phyloP scores from a whole-genome alignment of 2,113 vertebrate genomes.

The Channa maculata region DNA sequence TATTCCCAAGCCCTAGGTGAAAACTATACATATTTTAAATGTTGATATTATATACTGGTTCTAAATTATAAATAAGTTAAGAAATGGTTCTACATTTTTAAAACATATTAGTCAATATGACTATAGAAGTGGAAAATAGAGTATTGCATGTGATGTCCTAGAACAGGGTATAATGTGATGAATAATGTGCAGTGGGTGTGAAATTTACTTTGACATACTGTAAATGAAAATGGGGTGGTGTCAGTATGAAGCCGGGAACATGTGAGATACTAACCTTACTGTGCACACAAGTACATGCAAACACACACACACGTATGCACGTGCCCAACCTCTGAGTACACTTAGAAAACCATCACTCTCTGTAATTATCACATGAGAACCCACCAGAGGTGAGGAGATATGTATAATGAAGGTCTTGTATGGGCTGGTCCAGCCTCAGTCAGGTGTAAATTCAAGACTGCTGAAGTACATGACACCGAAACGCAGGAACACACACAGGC shows the following conservation, averaged over 20 bases:
- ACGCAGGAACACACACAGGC: conserved; percentile 3
- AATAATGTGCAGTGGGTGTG: background rate
- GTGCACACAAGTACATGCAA: background rate
- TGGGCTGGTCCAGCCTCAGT: conserved; percentile 41
- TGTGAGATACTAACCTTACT: background rate
- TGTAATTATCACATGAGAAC: conserved; percentile 65
- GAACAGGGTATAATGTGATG: too few species aligned
- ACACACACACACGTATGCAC: background rate
- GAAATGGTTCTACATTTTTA: too few species aligned
- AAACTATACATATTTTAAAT: too few species aligned
- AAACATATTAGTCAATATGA: too few species aligned
- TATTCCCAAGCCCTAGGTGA: too few species aligned
- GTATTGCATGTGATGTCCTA: too few species aligned
- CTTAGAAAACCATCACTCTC: conserved; percentile 35
- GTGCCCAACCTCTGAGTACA: conserved; percentile 20
- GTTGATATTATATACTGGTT: too few species aligned
- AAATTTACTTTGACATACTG: background rate
- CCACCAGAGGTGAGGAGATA: conserved; percentile 31
- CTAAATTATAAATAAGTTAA: too few species aligned
- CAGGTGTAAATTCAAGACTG: conserved; percentile 37
- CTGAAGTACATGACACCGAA: conserved; percentile 12
- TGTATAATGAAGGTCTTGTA: conserved; percentile 60
- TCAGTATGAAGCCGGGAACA: background rate
- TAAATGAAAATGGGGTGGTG: background rate
- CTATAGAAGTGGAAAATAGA: too few species aligned